These are phyloP conservation scores for Papilio aristodemus DNA, from an alignment of 1,140 invertebrate species.

Conservation along the genomic window DNA sequence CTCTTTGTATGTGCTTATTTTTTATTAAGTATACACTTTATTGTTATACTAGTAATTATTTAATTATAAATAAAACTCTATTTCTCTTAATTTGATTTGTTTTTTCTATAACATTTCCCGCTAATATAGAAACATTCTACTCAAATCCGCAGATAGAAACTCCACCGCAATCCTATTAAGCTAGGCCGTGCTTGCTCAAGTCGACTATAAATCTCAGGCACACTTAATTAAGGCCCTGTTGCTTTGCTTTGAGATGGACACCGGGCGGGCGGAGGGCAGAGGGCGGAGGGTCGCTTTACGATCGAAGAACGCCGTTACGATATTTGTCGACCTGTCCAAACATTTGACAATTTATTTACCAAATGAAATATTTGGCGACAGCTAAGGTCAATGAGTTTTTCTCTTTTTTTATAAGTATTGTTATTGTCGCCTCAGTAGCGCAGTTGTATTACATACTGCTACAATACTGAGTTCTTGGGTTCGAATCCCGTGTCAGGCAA, in stretches of 20 bases:
- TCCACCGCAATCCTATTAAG: conserved; percentile 24
- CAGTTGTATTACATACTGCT: not conserved
- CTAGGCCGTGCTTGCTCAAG: conserved; percentile 36
- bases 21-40: too few species aligned
- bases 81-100: not conserved
- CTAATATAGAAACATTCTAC: not conserved
- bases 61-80: not conserved
- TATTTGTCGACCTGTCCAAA: conserved; percentile 62
- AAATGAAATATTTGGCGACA: conserved; percentile 44
- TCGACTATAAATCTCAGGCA: conserved; percentile 46
- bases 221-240: conserved; percentile 50
- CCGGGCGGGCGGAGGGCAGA: conserved; percentile 45
- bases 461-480: too few species aligned
- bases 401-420: not conserved
- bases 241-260: conserved; percentile 36
- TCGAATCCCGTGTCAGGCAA: too few species aligned
- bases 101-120: not conserved
- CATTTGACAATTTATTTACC: conserved; percentile 50
- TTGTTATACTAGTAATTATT: too few species aligned
- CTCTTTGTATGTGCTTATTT: too few species aligned
- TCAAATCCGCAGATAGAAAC: conserved; percentile 2
- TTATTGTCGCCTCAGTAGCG: not conserved
- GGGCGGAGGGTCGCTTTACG: conserved; percentile 52
- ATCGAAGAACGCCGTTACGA: conserved; percentile 57
- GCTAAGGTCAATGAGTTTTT: not conserved